Evolutionary conservation across 2,113 vertebrate genomes (phyloP).

Genomic region (Symphodus melops): DNA sequence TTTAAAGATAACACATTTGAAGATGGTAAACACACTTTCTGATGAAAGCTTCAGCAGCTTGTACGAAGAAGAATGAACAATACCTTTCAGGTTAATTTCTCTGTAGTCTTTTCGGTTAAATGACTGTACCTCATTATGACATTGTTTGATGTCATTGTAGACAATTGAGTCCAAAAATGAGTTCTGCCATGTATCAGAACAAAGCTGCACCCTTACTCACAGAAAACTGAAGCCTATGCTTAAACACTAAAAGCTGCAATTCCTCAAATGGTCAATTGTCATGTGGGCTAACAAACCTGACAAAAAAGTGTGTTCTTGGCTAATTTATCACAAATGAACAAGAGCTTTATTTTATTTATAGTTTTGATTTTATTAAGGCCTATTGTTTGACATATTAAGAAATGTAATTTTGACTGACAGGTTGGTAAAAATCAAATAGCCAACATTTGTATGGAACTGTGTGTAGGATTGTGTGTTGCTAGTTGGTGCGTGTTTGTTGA

Average conservation of each 20-base stretch:
- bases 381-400: background rate
- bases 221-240: background rate
- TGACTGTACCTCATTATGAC: background rate
- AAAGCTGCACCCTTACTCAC: no score
- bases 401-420: no score
- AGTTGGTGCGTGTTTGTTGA: constrained; percentile 24
- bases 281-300: no score
- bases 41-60: background rate
- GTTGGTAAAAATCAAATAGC: background rate
- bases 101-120: background rate
- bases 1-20: background rate
- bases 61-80: background rate
- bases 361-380: no score
- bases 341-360: background rate
- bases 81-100: background rate
- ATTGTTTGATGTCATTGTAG: background rate
- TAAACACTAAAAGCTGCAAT: background rate
- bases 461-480: constrained; percentile 5
- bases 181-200: background rate
- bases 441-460: no score
- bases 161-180: background rate
- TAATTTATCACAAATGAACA: background rate
- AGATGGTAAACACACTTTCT: constrained; percentile 6
- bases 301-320: no score
- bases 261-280: background rate